phyloP scores from a whole-genome alignment of 2,888 invertebrate species.

The Dicycla oo region DNA sequence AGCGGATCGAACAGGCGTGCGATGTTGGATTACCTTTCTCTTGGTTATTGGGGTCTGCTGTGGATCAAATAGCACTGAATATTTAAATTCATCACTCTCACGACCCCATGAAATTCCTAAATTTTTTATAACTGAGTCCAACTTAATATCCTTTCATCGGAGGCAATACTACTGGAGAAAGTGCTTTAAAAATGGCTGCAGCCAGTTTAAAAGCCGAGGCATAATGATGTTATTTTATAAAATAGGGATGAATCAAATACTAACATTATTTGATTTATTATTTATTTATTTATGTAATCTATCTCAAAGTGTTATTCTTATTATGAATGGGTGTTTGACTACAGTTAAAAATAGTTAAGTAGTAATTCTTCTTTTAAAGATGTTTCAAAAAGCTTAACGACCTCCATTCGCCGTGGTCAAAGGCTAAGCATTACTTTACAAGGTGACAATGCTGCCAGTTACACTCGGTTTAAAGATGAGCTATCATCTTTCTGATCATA shows the following conservation, averaged over 20 bases:
- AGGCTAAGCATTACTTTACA: neutral
- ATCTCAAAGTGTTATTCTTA: neutral
- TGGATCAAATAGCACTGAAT: too few relatives aligned
- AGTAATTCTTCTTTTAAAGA: neutral
- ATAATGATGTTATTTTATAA: neutral
- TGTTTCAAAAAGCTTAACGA: neutral
- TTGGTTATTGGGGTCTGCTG: too few relatives aligned
- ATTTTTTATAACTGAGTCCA: too few relatives aligned
- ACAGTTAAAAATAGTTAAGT: neutral
- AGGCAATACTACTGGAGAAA: neutral
- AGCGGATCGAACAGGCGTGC: too few relatives aligned
- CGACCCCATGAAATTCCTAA: too few relatives aligned
- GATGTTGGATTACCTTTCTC: too few relatives aligned
- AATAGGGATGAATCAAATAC: neutral
- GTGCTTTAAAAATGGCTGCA: constrained; percentile 8
- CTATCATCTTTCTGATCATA: neutral
- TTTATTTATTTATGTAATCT: neutral
- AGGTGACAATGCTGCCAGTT: neutral
- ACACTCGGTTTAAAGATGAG: neutral
- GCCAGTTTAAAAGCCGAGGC: neutral
- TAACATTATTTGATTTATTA: neutral
- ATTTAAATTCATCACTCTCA: too few relatives aligned
- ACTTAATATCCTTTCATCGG: too few relatives aligned
- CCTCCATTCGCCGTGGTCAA: neutral
- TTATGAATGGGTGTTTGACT: neutral